Evolutionary conservation across 2,888 invertebrate genomes (phyloP).

Genomic region (Brachypterus glaber): DNA sequence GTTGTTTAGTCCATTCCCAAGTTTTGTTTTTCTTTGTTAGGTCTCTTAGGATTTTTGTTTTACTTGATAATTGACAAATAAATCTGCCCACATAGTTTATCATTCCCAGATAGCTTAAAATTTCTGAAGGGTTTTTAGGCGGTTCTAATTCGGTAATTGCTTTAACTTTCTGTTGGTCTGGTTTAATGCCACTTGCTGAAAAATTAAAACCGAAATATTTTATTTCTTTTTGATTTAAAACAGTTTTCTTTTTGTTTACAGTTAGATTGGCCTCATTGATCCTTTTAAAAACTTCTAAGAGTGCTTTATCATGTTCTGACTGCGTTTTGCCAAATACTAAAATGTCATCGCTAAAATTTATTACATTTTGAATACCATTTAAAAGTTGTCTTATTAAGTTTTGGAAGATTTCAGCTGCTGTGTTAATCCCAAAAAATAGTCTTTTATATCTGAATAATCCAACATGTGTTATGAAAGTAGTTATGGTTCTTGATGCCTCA

Average conservation of each 20-base stretch:
- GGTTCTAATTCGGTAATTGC: slow-evolving; percentile 10
- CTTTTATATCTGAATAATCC: slow-evolving; percentile 34
- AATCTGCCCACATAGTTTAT: slow-evolving; percentile 7
- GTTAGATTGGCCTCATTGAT: slow-evolving; percentile 21
- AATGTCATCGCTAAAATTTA: slow-evolving; percentile 35
- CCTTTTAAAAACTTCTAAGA: slow-evolving; percentile 24
- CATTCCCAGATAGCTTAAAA: slow-evolving; percentile 8
- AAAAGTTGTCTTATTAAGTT: slow-evolving; percentile 32
- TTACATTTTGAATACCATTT: slow-evolving; percentile 26
- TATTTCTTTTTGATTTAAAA: slow-evolving; percentile 20
- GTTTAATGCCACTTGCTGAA: slow-evolving; percentile 23
- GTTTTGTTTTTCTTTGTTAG: slow-evolving; percentile 3
- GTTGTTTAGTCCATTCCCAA: neutral
- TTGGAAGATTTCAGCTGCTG: slow-evolving; percentile 39
- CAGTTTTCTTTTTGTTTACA: slow-evolving; percentile 30
- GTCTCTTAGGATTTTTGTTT: slow-evolving; percentile 1
- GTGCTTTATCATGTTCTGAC: slow-evolving; percentile 27
- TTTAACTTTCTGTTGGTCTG: slow-evolving; percentile 24
- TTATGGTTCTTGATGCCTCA: slow-evolving; percentile 27
- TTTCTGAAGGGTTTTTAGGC: slow-evolving; percentile 5
- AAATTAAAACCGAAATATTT: slow-evolving; percentile 28
- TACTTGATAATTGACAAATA: slow-evolving; percentile 2
- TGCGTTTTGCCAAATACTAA: slow-evolving; percentile 26
- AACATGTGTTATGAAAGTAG: slow-evolving; percentile 31
- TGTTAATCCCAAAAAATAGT: slow-evolving; percentile 31